Evolutionary conservation across 2,113 vertebrate genomes (phyloP).

Genomic region (Xiphias gladius): DNA sequence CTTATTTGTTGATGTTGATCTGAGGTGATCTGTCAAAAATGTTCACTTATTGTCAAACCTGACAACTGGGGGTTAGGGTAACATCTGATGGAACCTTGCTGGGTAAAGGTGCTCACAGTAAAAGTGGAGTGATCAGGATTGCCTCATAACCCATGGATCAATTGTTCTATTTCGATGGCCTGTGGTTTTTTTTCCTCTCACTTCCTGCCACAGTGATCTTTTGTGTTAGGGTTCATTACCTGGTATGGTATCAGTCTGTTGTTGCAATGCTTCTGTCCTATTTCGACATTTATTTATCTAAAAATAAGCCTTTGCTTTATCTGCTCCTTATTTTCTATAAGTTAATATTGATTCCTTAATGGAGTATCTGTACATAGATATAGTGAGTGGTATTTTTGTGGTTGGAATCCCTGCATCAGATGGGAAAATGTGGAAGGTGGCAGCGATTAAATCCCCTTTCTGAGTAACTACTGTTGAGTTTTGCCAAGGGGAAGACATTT

Average conservation of each 20-base stretch:
- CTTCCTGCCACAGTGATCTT: neutral
- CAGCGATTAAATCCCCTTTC: neutral
- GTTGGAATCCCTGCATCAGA: neutral
- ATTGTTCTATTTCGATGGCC: neutral
- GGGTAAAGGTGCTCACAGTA: too few species aligned
- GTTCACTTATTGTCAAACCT: too few species aligned
- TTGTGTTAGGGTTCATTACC: neutral
- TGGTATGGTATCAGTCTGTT: neutral
- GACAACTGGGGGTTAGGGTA: too few species aligned
- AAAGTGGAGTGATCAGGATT: too few species aligned
- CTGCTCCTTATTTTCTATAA: neutral
- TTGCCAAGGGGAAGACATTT: conserved; percentile 11
- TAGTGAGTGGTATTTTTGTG: neutral
- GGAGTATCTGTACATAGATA: neutral
- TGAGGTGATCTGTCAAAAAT: too few species aligned
- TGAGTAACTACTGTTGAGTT: neutral
- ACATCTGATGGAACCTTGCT: too few species aligned
- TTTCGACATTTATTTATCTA: neutral
- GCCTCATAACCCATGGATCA: conserved; percentile 20
- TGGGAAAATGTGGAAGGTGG: neutral
- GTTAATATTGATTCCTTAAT: neutral
- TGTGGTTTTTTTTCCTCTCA: neutral
- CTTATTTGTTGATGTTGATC: too few species aligned
- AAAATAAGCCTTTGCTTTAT: neutral
- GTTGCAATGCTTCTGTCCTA: neutral